Conservation (phyloP, 2,113 vertebrate genomes). For the Piaya cayana region DNA sequence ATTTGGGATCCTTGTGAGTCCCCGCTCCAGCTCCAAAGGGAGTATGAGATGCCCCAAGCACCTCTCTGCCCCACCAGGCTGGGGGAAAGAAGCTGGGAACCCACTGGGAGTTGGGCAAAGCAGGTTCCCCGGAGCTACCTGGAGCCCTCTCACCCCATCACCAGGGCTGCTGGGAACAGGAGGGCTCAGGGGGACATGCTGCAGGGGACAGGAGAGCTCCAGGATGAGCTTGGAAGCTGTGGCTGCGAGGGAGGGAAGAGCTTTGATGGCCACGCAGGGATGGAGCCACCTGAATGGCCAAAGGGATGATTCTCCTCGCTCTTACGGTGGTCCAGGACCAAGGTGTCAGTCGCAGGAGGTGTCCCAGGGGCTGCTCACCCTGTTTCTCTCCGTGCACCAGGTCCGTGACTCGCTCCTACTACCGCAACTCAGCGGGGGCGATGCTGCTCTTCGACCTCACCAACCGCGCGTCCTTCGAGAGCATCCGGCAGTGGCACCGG, state of each 20-base stretch:
- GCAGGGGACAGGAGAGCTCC: neutral
- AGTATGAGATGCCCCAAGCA: accelerated
- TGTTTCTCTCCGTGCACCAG: constrained; percentile 1
- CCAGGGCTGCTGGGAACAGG: neutral
- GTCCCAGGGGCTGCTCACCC: neutral
- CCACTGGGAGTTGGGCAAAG: neutral
- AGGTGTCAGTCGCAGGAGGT: accelerated
- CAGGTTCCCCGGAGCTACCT: neutral
- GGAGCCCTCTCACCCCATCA: neutral
- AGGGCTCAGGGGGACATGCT: accelerated
- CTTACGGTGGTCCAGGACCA: accelerated
- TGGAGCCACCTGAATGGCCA: neutral
- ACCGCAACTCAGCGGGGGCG: constrained; percentile 82
- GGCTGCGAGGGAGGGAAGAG: accelerated
- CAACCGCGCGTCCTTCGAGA: constrained; percentile 82
- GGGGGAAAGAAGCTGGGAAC: neutral
- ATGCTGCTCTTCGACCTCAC: constrained; percentile 86
- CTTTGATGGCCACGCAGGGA: neutral
- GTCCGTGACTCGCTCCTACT: constrained; percentile 86
- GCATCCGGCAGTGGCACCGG: constrained; percentile 77
- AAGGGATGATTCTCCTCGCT: neutral
- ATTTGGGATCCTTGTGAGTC: neutral
- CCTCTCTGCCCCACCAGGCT: too few species aligned
- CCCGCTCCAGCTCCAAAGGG: neutral
- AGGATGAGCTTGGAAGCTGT: neutral